These are phyloP conservation scores for Diceros bicornis DNA, from an alignment of 2,797 vertebrate genomes.

Conservation along the genomic window DNA sequence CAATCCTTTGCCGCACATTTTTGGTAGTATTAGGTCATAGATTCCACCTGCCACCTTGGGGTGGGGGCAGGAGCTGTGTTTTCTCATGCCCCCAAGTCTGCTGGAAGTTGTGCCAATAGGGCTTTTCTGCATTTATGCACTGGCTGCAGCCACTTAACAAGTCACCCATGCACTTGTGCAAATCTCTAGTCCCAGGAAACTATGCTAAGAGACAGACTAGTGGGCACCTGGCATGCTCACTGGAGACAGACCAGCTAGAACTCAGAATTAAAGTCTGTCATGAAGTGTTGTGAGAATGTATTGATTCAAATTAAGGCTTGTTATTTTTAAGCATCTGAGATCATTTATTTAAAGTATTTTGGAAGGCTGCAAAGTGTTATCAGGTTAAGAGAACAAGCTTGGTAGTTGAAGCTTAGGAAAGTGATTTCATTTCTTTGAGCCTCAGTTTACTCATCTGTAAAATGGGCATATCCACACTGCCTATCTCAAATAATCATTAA, in stretches of 20 bases:
- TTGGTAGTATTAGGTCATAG: no score
- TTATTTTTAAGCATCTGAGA: slow-evolving; percentile 10
- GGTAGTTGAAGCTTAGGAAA: background rate
- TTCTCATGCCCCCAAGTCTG: no score
- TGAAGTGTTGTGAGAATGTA: background rate
- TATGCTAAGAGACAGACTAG: background rate
- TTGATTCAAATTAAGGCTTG: background rate
- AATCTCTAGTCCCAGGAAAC: background rate
- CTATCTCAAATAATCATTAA: background rate
- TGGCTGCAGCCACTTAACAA: no score
- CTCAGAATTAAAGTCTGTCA: slow-evolving; percentile 17
- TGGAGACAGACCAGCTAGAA: background rate
- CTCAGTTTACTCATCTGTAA: slow-evolving; percentile 24
- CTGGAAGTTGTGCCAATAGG: no score
- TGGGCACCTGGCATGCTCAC: background rate
- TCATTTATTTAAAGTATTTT: background rate
- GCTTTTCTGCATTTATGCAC: no score
- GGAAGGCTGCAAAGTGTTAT: background rate
- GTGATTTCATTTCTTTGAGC: background rate
- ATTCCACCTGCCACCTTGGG: no score
- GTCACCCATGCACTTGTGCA: no score
- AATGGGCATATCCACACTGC: background rate
- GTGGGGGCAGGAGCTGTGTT: no score
- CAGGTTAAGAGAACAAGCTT: background rate
- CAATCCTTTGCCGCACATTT: no score